Evolutionary conservation across 1,140 invertebrate genomes (phyloP).

Genomic region (Aradophagus sp.): DNA sequence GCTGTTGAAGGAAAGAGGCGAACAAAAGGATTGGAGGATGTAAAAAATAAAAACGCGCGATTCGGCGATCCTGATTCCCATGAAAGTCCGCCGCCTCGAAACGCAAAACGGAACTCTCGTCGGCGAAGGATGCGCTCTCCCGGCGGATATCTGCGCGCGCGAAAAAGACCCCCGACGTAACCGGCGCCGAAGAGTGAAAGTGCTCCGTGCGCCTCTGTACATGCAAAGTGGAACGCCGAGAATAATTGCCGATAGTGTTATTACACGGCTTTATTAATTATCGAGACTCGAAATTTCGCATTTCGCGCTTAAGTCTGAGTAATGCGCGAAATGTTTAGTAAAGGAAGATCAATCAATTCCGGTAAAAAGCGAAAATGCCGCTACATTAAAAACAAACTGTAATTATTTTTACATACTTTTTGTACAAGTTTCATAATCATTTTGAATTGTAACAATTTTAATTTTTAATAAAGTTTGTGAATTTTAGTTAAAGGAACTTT

Average conservation of each 20-base stretch:
- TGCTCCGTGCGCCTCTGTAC: slow-evolving; percentile 15
- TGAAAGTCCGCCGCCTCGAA: slow-evolving; percentile 28
- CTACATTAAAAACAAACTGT: no score
- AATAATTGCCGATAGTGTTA: slow-evolving; percentile 48
- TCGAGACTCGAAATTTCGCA: slow-evolving; percentile 32
- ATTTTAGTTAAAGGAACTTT: no score
- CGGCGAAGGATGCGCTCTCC: slow-evolving; percentile 26
- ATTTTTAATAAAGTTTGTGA: no score
- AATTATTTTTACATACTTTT: no score
- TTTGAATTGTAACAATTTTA: no score
- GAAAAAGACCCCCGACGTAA: slow-evolving; percentile 46
- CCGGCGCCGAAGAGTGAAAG: slow-evolving; percentile 56
- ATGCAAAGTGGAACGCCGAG: slow-evolving; percentile 49
- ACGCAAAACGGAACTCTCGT: slow-evolving; percentile 17
- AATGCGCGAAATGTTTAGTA: no score
- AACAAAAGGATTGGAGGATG: slow-evolving; percentile 21
- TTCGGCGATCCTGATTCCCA: slow-evolving; percentile 35
- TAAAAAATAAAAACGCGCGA: no score
- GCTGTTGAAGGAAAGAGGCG: slow-evolving; percentile 20
- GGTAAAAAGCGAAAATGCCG: no score
- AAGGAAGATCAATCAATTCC: no score
- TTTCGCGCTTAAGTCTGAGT: no score
- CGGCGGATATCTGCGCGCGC: slow-evolving; percentile 1
- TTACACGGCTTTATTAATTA: slow-evolving; percentile 52
- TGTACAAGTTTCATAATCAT: no score